These are phyloP conservation scores for Apodemus speciosus DNA, from an alignment of 2,113 vertebrate genomes.

Conservation along the genomic window DNA sequence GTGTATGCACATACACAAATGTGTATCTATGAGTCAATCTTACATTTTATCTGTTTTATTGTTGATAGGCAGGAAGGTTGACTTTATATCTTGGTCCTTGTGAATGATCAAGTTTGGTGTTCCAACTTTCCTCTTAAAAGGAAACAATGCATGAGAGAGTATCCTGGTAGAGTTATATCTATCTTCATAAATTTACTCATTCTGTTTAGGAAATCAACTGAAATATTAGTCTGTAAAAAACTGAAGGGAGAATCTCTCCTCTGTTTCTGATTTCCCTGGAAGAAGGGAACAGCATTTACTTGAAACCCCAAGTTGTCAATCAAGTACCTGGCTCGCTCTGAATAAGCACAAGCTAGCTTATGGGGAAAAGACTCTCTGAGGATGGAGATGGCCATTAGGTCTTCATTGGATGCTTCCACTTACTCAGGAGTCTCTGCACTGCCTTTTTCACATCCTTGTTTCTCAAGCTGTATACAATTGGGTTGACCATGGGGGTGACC, in stretches of 20 bases:
- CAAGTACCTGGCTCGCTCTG: background rate
- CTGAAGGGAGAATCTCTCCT: background rate
- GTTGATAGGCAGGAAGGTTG: background rate
- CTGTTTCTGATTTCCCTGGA: background rate
- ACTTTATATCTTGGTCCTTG: background rate
- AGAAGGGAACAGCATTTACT: background rate
- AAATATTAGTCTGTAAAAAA: background rate
- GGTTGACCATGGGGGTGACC: slow-evolving; percentile 56
- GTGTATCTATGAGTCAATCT: background rate
- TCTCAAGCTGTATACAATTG: slow-evolving; percentile 58
- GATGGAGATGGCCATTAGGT: background rate
- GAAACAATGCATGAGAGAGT: background rate
- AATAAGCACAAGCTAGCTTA: background rate
- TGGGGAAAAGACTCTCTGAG: background rate
- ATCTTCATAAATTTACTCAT: slow-evolving; percentile 21
- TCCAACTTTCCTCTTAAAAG: slow-evolving; percentile 38
- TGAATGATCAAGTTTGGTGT: background rate
- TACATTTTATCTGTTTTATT: background rate
- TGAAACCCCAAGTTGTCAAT: background rate
- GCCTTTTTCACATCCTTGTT: slow-evolving; percentile 60
- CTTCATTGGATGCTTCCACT: background rate
- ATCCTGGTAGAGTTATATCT: background rate
- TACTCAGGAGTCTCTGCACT: slow-evolving; percentile 6
- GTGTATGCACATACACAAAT: background rate
- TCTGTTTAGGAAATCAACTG: background rate